Evolutionary conservation across 1,140 invertebrate species (phyloP).

Genomic region (Lepidurus couesii): DNA sequence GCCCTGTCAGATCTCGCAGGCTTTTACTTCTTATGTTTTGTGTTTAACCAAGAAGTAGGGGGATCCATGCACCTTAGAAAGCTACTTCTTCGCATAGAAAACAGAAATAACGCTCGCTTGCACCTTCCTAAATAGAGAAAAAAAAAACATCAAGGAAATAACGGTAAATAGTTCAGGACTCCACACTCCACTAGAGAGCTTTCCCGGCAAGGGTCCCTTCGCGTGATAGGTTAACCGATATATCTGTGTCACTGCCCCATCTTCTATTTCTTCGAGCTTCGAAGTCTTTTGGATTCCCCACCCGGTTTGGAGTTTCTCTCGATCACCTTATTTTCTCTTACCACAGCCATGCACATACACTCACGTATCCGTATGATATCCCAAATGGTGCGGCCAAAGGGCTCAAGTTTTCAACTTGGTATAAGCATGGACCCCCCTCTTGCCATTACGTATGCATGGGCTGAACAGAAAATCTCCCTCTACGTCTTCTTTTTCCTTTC

Average conservation of each 20-base stretch:
- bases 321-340: background rate
- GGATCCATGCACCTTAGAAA: background rate
- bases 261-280: background rate
- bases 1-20: background rate
- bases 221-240: constrained; percentile 13
- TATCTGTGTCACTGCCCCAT: constrained; percentile 12
- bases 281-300: background rate
- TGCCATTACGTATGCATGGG: constrained; percentile 6
- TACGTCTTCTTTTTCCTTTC: background rate
- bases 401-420: background rate
- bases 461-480: background rate
- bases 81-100: background rate
- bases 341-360: background rate
- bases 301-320: background rate
- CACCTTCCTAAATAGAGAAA: background rate
- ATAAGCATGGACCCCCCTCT: background rate
- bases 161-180: constrained; percentile 5
- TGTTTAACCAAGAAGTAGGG: background rate
- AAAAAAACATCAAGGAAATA: background rate
- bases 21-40: background rate
- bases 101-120: background rate
- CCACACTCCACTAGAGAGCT: constrained; percentile 11
- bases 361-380: too few relatives aligned
- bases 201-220: background rate
- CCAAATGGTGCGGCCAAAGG: background rate